Evolutionary conservation across 2,888 invertebrate species (phyloP).

Genomic region (Stratiomys singularior): DNA sequence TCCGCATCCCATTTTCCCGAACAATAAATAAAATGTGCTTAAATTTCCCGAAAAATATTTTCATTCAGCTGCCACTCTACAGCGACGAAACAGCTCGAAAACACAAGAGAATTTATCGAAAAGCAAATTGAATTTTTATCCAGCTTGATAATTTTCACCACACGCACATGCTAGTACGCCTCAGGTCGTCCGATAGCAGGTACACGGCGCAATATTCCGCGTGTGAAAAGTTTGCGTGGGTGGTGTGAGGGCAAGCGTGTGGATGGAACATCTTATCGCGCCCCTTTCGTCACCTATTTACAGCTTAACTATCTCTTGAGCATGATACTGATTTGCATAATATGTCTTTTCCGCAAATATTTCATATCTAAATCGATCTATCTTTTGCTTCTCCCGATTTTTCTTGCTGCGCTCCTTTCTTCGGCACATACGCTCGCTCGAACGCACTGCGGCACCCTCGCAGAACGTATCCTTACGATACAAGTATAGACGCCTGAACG

Average conservation of each 20-base stretch:
- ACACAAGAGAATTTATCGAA: conserved; percentile 38
- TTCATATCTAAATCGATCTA: conserved; percentile 44
- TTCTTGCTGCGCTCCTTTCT: background rate
- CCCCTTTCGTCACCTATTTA: conserved; percentile 34
- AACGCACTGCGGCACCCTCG: background rate
- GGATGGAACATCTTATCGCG: conserved; percentile 18
- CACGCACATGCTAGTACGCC: conserved; percentile 5
- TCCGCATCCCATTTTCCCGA: background rate
- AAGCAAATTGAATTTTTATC: conserved; percentile 47
- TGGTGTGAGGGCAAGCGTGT: background rate
- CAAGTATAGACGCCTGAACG: background rate
- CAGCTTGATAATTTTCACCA: conserved; percentile 29
- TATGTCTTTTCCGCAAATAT: conserved; percentile 45
- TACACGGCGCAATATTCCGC: background rate
- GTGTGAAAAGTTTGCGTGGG: background rate
- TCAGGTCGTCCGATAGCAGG: background rate
- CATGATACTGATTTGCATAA: conserved; percentile 46
- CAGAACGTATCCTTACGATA: background rate
- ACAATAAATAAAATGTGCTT: conserved; percentile 38
- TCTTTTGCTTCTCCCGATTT: conserved; percentile 11
- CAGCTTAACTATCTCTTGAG: conserved; percentile 45
- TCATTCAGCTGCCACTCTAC: background rate
- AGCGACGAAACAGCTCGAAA: background rate
- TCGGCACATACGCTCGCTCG: background rate
- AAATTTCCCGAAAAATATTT: conserved; percentile 30